Evolutionary conservation across 1,140 invertebrate genomes (phyloP).

Genomic region (Parapsyche elsis): DNA sequence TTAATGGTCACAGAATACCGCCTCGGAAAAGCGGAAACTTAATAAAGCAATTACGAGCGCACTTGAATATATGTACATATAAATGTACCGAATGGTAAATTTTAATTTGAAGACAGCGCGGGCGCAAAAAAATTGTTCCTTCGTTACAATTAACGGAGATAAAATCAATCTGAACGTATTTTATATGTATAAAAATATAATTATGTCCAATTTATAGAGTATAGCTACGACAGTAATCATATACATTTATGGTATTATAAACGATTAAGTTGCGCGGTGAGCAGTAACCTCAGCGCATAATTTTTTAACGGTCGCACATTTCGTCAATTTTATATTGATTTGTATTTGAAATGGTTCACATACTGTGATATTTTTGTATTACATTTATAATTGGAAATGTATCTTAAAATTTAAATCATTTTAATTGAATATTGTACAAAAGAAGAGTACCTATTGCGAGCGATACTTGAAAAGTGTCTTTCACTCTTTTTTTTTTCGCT

Average conservation of each 20-base stretch:
- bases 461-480: too few species aligned
- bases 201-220: not conserved
- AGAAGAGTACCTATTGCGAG: too few species aligned
- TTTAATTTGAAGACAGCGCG: not conserved
- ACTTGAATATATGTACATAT: not conserved
- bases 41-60: not conserved
- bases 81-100: not conserved
- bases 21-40: not conserved
- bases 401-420: too few species aligned
- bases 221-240: not conserved
- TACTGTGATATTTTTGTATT: too few species aligned
- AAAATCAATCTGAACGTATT: not conserved
- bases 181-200: not conserved
- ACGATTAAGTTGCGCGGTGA: not conserved
- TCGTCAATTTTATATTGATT: not conserved
- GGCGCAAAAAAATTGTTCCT: not conserved
- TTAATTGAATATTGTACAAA: too few species aligned
- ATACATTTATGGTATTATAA: not conserved
- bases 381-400: too few species aligned
- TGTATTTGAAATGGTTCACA: not conserved
- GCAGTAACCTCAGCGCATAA: not conserved
- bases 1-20: not conserved
- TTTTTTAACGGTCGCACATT: not conserved
- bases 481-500: too few species aligned
- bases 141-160: not conserved